Conservation (phyloP, 2,797 vertebrate genomes). For the Acanthurus leucopareius region DNA sequence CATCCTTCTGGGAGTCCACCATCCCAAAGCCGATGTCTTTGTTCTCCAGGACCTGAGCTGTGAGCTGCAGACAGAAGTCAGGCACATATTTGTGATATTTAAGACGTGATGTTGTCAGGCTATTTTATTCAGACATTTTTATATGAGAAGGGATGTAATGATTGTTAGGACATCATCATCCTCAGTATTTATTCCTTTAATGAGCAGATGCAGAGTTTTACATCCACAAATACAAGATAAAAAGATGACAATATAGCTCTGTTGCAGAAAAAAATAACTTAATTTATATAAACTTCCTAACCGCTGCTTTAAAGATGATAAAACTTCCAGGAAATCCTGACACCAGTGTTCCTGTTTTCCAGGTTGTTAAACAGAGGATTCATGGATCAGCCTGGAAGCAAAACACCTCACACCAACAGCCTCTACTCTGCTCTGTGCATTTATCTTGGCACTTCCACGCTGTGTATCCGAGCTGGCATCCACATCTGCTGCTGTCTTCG, state of each 20-base stretch:
- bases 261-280: too few relatives aligned
- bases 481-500: slow-evolving; percentile 49
- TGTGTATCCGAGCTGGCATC: slow-evolving; percentile 33
- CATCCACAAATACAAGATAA: too few relatives aligned
- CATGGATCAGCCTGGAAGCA: background rate
- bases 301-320: too few relatives aligned
- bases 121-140: too few relatives aligned
- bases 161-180: too few relatives aligned
- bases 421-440: background rate
- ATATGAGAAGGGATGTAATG: too few relatives aligned
- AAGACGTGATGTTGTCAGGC: too few relatives aligned
- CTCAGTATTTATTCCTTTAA: too few relatives aligned
- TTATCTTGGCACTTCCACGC: background rate
- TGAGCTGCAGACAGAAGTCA: slow-evolving; percentile 84
- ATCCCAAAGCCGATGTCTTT: slow-evolving; percentile 94
- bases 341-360: background rate
- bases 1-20: slow-evolving; percentile 93
- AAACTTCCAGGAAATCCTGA: background rate
- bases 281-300: too few relatives aligned
- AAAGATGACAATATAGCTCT: too few relatives aligned
- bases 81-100: too few relatives aligned
- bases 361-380: background rate
- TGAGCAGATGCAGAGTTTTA: too few relatives aligned
- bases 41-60: slow-evolving; percentile 94
- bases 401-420: slow-evolving; percentile 8